Conservation (phyloP, 2,113 vertebrate genomes). For the Oxyura jamaicensis region DNA sequence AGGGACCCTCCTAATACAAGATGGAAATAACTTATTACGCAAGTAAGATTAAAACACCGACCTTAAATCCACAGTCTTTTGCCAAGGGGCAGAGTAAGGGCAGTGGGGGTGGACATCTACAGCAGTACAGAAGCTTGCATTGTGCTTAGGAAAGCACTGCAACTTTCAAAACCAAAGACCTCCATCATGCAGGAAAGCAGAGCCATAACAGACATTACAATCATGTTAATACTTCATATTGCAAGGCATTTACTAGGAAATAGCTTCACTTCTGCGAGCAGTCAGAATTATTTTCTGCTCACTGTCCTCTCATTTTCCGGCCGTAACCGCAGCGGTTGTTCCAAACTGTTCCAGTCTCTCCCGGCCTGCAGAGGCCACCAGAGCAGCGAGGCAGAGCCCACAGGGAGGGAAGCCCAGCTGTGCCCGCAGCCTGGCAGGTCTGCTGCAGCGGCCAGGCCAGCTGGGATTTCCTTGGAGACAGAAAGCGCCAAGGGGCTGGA, state of each 20-base stretch:
- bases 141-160: not conserved
- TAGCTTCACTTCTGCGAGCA: not conserved
- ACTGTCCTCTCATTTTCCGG: not conserved
- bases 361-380: constrained; percentile 33
- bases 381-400: not conserved
- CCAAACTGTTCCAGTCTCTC: not conserved
- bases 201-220: not conserved
- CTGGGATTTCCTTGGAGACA: not conserved
- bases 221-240: not conserved
- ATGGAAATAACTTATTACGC: constrained; percentile 57
- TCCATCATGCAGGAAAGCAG: not conserved
- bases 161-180: not conserved
- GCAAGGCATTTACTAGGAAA: not conserved
- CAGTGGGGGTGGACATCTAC: not conserved
- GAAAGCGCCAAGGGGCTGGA: not conserved
- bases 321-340: not conserved
- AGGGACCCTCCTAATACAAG: constrained; percentile 14
- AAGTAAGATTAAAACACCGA: constrained; percentile 51
- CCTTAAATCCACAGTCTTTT: constrained; percentile 36
- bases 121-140: not conserved
- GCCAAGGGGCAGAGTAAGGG: not conserved
- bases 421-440: not conserved
- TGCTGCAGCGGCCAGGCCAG: not conserved
- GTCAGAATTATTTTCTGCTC: not conserved
- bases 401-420: not conserved